Percentiles rank a stretch among this genome's conserved stretches.
Conservation (phyloP, 2,888 invertebrate genomes). For the Pollenia griseotomentosa region DNA sequence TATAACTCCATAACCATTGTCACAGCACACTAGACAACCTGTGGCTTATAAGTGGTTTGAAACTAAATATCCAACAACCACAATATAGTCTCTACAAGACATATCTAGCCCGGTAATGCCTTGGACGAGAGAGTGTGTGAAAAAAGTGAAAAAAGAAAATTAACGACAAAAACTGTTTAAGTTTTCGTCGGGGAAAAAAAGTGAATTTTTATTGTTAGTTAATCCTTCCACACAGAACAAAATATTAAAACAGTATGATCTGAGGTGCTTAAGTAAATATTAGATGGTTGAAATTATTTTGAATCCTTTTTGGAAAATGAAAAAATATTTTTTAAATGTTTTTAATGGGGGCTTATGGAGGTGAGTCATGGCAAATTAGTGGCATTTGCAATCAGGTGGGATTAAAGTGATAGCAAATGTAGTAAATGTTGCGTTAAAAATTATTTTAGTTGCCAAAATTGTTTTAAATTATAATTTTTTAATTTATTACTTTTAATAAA, state of each 20-base stretch:
- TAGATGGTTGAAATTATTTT: slow-evolving; percentile 19
- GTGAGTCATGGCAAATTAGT: slow-evolving; percentile 4
- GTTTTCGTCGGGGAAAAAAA: not conserved
- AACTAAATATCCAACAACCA: slow-evolving; percentile 34
- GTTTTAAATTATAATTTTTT: too few species aligned
- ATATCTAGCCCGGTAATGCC: not conserved
- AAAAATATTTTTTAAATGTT: not conserved
- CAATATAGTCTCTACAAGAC: slow-evolving; percentile 22
- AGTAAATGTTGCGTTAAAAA: too few species aligned
- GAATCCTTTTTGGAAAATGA: not conserved
- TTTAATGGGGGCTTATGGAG: not conserved
- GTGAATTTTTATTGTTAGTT: slow-evolving; percentile 18
- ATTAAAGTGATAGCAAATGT: not conserved
- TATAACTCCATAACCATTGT: slow-evolving; percentile 14
- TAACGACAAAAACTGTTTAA: slow-evolving; percentile 5
- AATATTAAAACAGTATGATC: not conserved
- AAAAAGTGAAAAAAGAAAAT: not conserved
- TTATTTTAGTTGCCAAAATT: too few species aligned
- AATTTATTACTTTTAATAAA: too few species aligned
- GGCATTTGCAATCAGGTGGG: not conserved
- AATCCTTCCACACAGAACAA: not conserved
- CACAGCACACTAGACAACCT: slow-evolving; percentile 50
- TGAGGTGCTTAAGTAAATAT: slow-evolving; percentile 6
- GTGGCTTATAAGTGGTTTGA: slow-evolving; percentile 64
- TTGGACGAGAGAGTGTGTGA: slow-evolving; percentile 9